phyloP scores from a whole-genome alignment of 2,113 vertebrate species.

The Acanthochromis polyacanthus region DNA sequence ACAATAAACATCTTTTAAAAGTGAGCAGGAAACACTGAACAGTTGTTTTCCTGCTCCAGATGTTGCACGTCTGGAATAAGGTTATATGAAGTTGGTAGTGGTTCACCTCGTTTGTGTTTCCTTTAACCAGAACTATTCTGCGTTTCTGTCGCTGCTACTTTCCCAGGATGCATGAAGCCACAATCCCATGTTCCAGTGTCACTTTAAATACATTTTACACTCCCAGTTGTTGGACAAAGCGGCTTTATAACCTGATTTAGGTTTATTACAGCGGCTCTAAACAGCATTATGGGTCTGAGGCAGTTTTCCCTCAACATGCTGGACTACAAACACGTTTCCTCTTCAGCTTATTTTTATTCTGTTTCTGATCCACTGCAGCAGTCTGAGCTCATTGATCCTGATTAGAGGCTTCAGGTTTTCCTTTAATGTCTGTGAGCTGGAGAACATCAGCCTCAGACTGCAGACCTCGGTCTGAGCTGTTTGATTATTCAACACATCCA shows the following conservation, averaged over 20 bases:
- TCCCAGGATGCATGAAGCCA: conserved; percentile 4
- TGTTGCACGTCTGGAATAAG: neutral
- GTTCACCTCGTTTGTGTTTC: conserved; percentile 4
- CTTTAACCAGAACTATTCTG: conserved; percentile 22
- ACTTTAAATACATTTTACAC: neutral
- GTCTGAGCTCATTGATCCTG: conserved; percentile 52
- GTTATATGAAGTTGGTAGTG: neutral
- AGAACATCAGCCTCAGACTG: conserved; percentile 43
- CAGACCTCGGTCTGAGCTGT: no score
- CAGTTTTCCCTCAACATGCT: conserved; percentile 6
- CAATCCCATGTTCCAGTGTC: conserved; percentile 6
- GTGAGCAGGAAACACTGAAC: neutral
- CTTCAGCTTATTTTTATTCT: conserved; percentile 10
- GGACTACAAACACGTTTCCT: conserved; percentile 40
- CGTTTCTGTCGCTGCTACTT: neutral
- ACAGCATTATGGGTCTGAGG: conserved; percentile 19
- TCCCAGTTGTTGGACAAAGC: conserved; percentile 10
- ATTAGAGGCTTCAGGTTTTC: conserved; percentile 29
- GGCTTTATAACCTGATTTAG: conserved; percentile 43
- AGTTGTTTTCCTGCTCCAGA: conserved; percentile 3
- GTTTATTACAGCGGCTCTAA: conserved; percentile 37
- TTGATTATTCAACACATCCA: conserved; percentile 2
- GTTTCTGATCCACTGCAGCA: conserved; percentile 24
- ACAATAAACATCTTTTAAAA: conserved; percentile 12
- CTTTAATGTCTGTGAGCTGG: conserved; percentile 45